Evolutionary conservation across 2,113 vertebrate genomes (phyloP).

Genomic region (Apus apus): DNA sequence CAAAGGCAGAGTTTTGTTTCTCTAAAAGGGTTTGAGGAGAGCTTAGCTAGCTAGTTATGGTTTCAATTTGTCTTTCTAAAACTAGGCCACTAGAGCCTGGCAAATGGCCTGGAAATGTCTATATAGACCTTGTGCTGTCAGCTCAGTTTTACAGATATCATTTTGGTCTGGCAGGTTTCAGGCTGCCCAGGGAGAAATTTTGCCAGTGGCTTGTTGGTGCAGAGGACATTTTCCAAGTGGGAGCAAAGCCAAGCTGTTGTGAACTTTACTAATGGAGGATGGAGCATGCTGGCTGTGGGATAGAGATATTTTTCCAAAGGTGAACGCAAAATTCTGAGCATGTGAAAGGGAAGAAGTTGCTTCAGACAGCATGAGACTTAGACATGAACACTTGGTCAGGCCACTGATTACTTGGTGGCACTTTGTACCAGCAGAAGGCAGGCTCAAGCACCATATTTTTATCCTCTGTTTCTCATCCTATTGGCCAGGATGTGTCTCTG

Average conservation of each 20-base stretch:
- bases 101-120: constrained; percentile 57
- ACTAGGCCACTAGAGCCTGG: constrained; percentile 48
- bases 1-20: not conserved
- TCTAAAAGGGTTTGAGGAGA: not conserved
- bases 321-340: not conserved
- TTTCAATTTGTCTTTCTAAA: constrained; percentile 58
- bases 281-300: not conserved
- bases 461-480: not conserved
- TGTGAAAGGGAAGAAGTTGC: not conserved
- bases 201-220: constrained; percentile 8
- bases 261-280: constrained; percentile 10
- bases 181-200: constrained; percentile 45
- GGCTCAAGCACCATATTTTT: not conserved
- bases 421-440: not conserved
- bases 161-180: constrained; percentile 48
- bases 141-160: constrained; percentile 40
- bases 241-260: not conserved
- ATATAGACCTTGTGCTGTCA: constrained; percentile 5
- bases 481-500: not conserved
- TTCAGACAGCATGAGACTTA: fast-evolving
- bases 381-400: not conserved
- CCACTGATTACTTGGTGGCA: not conserved
- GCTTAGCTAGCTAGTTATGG: constrained; percentile 12
- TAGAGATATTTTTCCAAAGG: constrained; percentile 3
- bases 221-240: constrained; percentile 2